A percentile compares a stretch with the other conserved stretches of the same genome.
Evolutionary conservation across 1,140 invertebrate species (phyloP).

Genomic region (Zaprionus africanus): DNA sequence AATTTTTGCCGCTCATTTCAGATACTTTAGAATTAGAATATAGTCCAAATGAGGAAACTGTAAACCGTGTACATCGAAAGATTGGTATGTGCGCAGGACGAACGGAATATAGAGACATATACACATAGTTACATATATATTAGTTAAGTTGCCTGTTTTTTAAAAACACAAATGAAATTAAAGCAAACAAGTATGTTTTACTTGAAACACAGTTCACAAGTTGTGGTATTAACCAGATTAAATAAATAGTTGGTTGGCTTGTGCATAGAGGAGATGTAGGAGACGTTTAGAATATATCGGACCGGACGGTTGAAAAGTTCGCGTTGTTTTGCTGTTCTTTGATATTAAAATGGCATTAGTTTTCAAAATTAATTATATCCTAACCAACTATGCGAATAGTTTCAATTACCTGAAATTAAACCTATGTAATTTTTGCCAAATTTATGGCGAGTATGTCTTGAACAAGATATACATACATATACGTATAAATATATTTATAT

Average conservation of each 20-base stretch:
- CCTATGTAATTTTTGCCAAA: slow-evolving; percentile 39
- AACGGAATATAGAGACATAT: slow-evolving; percentile 31
- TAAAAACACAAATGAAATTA: slow-evolving; percentile 53
- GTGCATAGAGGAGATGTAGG: slow-evolving; percentile 49
- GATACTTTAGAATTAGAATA: slow-evolving; percentile 43
- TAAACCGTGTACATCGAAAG: slow-evolving; percentile 63
- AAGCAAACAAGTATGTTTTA: slow-evolving; percentile 36
- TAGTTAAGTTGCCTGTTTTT: slow-evolving; percentile 78
- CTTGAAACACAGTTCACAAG: slow-evolving; percentile 41
- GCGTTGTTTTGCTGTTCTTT: slow-evolving; percentile 67
- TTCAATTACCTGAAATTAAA: slow-evolving; percentile 51
- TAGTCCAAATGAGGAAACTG: slow-evolving; percentile 33
- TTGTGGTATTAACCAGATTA: slow-evolving; percentile 47
- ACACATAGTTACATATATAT: not conserved
- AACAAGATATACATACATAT: slow-evolving; percentile 6
- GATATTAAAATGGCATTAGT: slow-evolving; percentile 73
- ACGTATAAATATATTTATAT: slow-evolving; percentile 52
- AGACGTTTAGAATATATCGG: slow-evolving; percentile 37
- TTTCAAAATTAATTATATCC: slow-evolving; percentile 52
- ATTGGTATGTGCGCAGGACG: slow-evolving; percentile 53
- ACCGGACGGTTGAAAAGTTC: slow-evolving; percentile 51
- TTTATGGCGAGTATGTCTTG: not conserved
- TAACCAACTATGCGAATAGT: slow-evolving; percentile 31
- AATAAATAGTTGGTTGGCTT: slow-evolving; percentile 53
- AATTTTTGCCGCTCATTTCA: slow-evolving; percentile 59